These are phyloP conservation scores for Campoletis sonorensis DNA, from an alignment of 1,140 invertebrate genomes.

Conservation along the genomic window DNA sequence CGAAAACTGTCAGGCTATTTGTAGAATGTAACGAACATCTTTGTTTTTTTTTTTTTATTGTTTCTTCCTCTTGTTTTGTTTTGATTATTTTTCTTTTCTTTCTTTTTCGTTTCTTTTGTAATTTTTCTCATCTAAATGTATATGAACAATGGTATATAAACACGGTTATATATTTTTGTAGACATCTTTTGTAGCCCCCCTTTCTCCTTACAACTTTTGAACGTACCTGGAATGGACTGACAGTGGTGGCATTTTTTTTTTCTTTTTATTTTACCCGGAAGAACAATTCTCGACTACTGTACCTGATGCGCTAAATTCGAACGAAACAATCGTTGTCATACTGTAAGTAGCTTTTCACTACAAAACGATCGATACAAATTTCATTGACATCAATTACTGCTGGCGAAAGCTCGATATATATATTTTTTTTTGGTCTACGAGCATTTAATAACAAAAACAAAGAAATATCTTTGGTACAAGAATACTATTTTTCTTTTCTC, in stretches of 20 bases:
- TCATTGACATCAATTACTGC: background rate
- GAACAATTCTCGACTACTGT: slow-evolving; percentile 32
- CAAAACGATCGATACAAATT: background rate
- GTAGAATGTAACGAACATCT: slow-evolving; percentile 15
- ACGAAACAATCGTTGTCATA: background rate
- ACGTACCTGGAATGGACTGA: slow-evolving; percentile 41
- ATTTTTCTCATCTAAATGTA: slow-evolving; percentile 37
- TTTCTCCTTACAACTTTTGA: slow-evolving; percentile 22
- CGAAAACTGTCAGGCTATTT: slow-evolving; percentile 43
- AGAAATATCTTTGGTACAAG: background rate
- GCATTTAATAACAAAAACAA: background rate
- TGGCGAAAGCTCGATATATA: too few relatives aligned
- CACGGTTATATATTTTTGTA: slow-evolving; percentile 43
- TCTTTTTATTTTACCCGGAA: background rate
- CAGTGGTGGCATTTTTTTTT: slow-evolving; percentile 36
- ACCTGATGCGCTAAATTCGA: slow-evolving; percentile 34
- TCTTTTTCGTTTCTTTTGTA: slow-evolving; percentile 30
- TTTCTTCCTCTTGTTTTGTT: background rate
- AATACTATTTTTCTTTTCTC: too few relatives aligned
- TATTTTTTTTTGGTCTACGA: background rate
- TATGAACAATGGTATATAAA: slow-evolving; percentile 38
- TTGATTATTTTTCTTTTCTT: slow-evolving; percentile 15
- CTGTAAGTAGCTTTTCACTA: slow-evolving; percentile 21
- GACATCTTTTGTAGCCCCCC: slow-evolving; percentile 27
- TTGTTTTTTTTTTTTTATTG: background rate